Conservation (phyloP, 1,140 invertebrate genomes). For the Ceratina australensis region DNA sequence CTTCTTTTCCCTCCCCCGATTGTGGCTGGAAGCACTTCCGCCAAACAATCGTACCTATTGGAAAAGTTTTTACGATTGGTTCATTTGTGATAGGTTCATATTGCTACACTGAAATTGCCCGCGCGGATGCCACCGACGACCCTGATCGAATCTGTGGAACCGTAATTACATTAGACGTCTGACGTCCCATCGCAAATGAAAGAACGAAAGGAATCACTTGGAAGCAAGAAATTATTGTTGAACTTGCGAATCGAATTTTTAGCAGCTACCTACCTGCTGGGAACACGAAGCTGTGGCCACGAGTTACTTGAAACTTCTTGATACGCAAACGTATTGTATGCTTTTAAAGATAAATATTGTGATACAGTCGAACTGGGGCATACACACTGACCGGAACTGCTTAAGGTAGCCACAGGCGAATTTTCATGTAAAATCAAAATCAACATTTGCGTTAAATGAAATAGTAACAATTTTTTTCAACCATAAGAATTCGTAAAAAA, state of each 20-base stretch:
- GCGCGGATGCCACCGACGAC: no score
- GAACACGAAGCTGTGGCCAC: background rate
- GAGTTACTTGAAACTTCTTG: background rate
- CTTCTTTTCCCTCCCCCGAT: no score
- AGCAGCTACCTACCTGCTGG: no score
- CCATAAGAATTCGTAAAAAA: no score
- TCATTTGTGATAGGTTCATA: constrained; percentile 29
- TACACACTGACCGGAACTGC: background rate
- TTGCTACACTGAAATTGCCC: no score
- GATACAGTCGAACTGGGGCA: background rate
- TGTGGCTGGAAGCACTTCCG: constrained; percentile 31
- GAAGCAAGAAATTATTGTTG: no score
- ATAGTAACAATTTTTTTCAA: background rate
- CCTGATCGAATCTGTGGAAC: no score
- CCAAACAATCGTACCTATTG: constrained; percentile 58
- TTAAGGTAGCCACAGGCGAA: background rate
- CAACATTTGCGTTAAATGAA: background rate
- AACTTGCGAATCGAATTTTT: constrained; percentile 13
- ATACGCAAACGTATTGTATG: constrained; percentile 2
- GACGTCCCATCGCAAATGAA: no score
- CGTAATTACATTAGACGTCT: no score
- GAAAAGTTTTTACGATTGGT: constrained; percentile 66
- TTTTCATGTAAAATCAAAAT: background rate
- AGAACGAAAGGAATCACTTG: no score
- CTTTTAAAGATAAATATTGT: background rate